Base-by-base conservation (phyloP, 2,797 vertebrate species). In the Sternarchorhynchus goeldii region DNA sequence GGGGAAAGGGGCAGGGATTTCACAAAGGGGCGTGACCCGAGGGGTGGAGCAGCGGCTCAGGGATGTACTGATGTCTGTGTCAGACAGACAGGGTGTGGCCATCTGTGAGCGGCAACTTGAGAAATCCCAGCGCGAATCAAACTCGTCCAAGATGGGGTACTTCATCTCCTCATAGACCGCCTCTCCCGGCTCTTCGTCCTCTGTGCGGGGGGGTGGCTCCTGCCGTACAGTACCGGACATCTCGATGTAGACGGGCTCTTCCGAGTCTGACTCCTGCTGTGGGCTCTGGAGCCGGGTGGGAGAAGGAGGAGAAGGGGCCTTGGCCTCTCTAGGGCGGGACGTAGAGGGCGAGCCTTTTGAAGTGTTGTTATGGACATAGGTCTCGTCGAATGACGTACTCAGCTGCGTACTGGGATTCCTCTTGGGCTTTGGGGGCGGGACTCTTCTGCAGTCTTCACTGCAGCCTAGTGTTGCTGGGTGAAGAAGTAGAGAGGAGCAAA, bases 151-250 rank as follows among this genome's bases (percentile, higher is more conserved):
- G 67, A 92, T 92, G 12, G 97, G 96, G 85, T 98, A 99, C 83
- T 99, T 99, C 98, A 99, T 99, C 87, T 99, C 98, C 88, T 99
- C 98, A 0, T 99, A 99, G 81, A 99, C 97, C 0, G 97, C 95
- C 91, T 99, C 98, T 0, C 95, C 95, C 64, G 95, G 96, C 89
- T 99, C 97, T 87, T 99, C 96, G 5, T 98, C 96, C 83, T 93
- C 91, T 0, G 94, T 94, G 78, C 89, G 94, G 86, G 92, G 39
- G 16, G 45, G 21, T 31, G 94, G 92, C 86, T 99, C 96, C 82
- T 94, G 89, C 64, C 94, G 92, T 6, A 95, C 93, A 73, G 96
- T 97, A 59, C 96, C 97, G 60, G 98, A 96, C 98, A 99, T 99
- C 93, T 99, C 98, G 64, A 99, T 99, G 90, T 99, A 99, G 88